These are phyloP conservation scores for Basileuterus tristriatus DNA, from an alignment of 2,797 vertebrate genomes.

Conservation along the genomic window DNA sequence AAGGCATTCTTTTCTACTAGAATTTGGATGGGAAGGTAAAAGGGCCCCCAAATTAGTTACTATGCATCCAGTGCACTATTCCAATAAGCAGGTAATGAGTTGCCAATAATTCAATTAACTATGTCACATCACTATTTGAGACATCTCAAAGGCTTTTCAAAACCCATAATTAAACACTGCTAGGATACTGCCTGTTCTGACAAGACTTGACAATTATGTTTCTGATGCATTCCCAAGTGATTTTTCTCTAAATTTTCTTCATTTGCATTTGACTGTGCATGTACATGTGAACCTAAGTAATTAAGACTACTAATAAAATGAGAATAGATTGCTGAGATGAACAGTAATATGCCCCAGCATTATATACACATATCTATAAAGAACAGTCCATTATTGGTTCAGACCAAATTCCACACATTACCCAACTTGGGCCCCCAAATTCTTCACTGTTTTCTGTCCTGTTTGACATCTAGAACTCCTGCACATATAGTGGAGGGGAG, in stretches of 20 bases:
- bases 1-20: neutral
- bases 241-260: neutral
- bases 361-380: neutral
- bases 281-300: neutral
- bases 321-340: neutral
- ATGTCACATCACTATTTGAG: neutral
- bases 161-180: neutral
- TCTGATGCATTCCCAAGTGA: neutral
- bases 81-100: neutral
- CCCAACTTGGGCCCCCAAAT: neutral
- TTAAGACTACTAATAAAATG: neutral
- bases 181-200: neutral
- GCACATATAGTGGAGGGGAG: neutral
- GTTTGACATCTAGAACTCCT: constrained; percentile 12
- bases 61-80: neutral
- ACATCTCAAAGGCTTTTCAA: neutral
- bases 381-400: neutral
- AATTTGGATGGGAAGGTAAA: neutral
- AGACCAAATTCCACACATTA: constrained; percentile 9
- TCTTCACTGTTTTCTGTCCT: constrained; percentile 16
- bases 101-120: neutral
- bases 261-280: neutral
- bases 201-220: neutral
- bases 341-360: neutral
- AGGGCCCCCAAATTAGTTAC: neutral